Base-by-base conservation (phyloP, 1,140 invertebrate genomes). In the Drosophila arawakana region DNA sequence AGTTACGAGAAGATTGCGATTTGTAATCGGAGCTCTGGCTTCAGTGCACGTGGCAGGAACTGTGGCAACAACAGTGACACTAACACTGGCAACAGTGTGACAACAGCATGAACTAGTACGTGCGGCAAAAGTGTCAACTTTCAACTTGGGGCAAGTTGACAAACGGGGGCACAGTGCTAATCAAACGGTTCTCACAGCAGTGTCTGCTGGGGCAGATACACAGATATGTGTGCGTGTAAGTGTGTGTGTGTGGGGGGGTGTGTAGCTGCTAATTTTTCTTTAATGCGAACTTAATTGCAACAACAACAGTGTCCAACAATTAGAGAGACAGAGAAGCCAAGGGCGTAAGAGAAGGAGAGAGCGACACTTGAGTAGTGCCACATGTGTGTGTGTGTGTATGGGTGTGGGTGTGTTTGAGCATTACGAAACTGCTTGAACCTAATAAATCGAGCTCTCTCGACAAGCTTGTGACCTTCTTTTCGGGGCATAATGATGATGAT, bases 381-480 rank as follows among this genome's bases (percentile, higher is more conserved):
- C 25, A 44, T 49, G 21, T 49, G 43, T 34, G 50, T 46, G 34
- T 54, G 39, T 49, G 34, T 59, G 25, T 30, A 3, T 30, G 50
- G 0, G 18, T 21, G 18, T 21, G 18, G 1, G 50, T 46, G 34
- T 54, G 39, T 49, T 21, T 52, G 6, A 67, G 62, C 76, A 75
- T 85, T 85, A 78, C 67, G 60, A 66, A 59, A 80, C 73, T 74
- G 78, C 83, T 88, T 88, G 84, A 88, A 89, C 84, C 83, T 88
- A 89, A 88, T 88, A 88, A 88, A 88, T 88, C 83, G 84, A 77
- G 82, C 71, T 34, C 71, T 34, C 84, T 86, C 77, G 83, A 82
- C 80, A 66, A 76, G 82, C 61, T 78, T 73, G 58, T 83, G 84
- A 88, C 83, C 83, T 88, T 88, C 84, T 88, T 88, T 83, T 75